Percentiles rank a stretch among this genome's conserved stretches.
These are phyloP conservation scores for Ophthalmolycus amberensis DNA, from an alignment of 2,113 vertebrate genomes.

Conservation along the genomic window DNA sequence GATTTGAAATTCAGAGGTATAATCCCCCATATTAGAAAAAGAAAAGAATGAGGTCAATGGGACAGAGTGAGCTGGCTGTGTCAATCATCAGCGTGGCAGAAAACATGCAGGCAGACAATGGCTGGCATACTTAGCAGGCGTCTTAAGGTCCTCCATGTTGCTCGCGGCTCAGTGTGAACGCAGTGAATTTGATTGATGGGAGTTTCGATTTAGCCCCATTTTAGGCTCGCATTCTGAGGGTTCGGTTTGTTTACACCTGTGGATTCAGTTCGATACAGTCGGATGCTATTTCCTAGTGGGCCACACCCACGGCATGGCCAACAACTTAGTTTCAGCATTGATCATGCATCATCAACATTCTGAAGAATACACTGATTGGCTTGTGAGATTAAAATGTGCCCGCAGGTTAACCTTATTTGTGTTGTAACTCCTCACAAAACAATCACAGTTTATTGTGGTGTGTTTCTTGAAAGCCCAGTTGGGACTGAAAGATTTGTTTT, in stretches of 20 bases:
- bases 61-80: constrained; percentile 76
- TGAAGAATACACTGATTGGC: constrained; percentile 49
- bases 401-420: constrained; percentile 30
- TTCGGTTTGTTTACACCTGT: constrained; percentile 66
- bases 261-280: constrained; percentile 38
- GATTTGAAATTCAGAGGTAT: constrained; percentile 53
- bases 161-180: constrained; percentile 45
- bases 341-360: constrained; percentile 16
- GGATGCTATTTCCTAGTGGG: constrained; percentile 37
- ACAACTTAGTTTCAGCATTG: constrained; percentile 25
- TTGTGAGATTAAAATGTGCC: constrained; percentile 22
- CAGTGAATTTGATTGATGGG: constrained; percentile 57
- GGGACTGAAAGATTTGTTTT: constrained; percentile 60
- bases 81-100: constrained; percentile 79
- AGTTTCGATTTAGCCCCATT: constrained; percentile 36
- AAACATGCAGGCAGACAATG: constrained; percentile 77
- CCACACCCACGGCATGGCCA: constrained; percentile 11
- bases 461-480: constrained; percentile 43
- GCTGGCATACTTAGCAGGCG: constrained; percentile 78
- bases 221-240: constrained; percentile 20
- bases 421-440: constrained; percentile 47
- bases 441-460: constrained; percentile 24
- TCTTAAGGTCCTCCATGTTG: constrained; percentile 71
- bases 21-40: constrained; percentile 53
- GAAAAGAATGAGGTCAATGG: constrained; percentile 77